Conservation (phyloP, 1,140 invertebrate genomes). For the Nasonia vitripennis region DNA sequence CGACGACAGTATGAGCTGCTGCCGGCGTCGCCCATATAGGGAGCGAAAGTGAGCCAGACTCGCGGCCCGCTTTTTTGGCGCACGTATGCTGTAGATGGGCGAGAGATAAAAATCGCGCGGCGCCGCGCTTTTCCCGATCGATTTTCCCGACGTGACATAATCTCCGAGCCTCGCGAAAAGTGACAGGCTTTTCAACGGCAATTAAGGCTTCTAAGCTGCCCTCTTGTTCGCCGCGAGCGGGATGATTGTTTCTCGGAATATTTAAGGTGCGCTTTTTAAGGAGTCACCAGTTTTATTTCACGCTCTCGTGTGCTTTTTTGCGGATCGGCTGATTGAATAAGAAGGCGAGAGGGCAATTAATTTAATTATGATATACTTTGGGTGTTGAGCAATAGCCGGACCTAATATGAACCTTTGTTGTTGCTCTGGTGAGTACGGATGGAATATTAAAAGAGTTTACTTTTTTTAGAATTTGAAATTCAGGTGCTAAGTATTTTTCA, state of each 20-base stretch:
- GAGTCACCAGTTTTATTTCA: neutral
- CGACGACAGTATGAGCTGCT: conserved; percentile 55
- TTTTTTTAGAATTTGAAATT: neutral
- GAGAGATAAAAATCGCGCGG: conserved; percentile 41
- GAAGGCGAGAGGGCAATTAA: conserved; percentile 6
- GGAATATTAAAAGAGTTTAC: neutral
- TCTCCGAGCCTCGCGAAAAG: neutral
- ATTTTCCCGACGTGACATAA: conserved; percentile 21
- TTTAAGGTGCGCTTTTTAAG: conserved; percentile 22
- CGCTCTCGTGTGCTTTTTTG: neutral
- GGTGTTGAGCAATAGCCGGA: neutral
- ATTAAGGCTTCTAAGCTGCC: conserved; percentile 9
- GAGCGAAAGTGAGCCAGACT: conserved; percentile 70
- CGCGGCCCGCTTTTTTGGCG: conserved; percentile 53
- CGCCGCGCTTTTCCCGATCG: neutral
- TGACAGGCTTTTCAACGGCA: conserved; percentile 13
- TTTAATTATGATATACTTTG: conserved; percentile 33
- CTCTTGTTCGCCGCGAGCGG: neutral
- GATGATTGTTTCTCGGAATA: conserved; percentile 38
- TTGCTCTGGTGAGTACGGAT: neutral
- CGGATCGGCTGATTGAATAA: neutral
- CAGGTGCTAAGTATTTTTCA: too few species aligned
- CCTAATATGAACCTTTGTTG: neutral
- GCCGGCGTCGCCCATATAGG: conserved; percentile 67
- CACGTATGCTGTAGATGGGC: conserved; percentile 15